Base-by-base conservation (phyloP, 2,888 invertebrate genomes). In the Mythimna vitellina region DNA sequence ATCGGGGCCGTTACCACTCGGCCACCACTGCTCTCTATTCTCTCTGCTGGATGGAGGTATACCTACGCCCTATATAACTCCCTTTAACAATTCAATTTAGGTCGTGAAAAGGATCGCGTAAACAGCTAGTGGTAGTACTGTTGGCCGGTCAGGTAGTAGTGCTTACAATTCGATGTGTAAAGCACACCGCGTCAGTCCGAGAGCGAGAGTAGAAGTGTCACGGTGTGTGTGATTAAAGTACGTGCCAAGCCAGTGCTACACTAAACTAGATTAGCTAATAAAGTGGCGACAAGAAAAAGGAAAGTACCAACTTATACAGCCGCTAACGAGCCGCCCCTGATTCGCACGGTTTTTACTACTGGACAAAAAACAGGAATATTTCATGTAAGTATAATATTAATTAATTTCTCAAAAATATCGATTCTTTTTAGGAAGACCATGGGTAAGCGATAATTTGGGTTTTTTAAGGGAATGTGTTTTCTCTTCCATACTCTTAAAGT, bases 161-260 rank as follows among this genome's bases (percentile, higher is more conserved):
- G 60, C 60, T 22, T 38, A 8, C 60, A 38, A 14, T 60, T 22
- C 38, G 12, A 38, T 38, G 38, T 60, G 38, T 38, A 60, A 22
- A 60, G 22, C 35, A 17, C 38, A 22, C 60, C 22, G 17, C 60
- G 60, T 60, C 60, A 60, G 35, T 60, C 22, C 22, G 38, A 38
- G 22, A 38, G 60, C 60, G 60, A 22, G 38, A 60, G 60, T 60
- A 38, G 60, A 38, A 38, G 60, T 60, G 60, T 38, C 38, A 60
- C 17, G 60, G 60, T 60, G 60, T 60, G 58, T 58, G 60, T 60
- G 38, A 38, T 60, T 3, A 60, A 58, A 38, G 60, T 60, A 38
- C 38, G 60, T 60, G 60, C 38, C 8, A 17, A 57, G 60, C n/a
- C 60, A 14, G 38, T 60, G 38, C 14, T 38, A 38, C 60, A 60